Percentiles rank a stretch among this genome's conserved stretches.
phyloP scores from a whole-genome alignment of 92 coral and sea anemone species.

The Scolanthus callimorphus region DNA sequence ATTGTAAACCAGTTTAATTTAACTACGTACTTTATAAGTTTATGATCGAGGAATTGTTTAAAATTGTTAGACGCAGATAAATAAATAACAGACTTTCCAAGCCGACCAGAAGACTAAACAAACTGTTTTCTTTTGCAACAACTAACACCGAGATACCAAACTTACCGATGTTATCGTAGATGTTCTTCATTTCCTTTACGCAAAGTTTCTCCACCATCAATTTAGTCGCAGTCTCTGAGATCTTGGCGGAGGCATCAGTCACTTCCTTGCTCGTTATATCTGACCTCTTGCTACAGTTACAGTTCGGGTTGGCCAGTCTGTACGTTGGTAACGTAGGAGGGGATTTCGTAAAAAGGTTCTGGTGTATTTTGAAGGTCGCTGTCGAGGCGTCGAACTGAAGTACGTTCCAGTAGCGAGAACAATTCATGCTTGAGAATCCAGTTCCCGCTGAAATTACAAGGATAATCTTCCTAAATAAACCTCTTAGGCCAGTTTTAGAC shows the following conservation, averaged over 20 bases:
- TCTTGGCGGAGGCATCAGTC: slow-evolving; percentile 47
- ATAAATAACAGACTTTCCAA: too few species aligned
- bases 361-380: slow-evolving; percentile 71
- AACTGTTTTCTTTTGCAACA: too few species aligned
- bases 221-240: slow-evolving; percentile 56
- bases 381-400: slow-evolving; percentile 82
- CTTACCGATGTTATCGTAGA: slow-evolving; percentile 65
- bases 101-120: too few species aligned
- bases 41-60: too few species aligned
- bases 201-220: slow-evolving; percentile 77
- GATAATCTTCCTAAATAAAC: too few species aligned
- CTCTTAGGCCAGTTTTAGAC: too few species aligned
- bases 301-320: slow-evolving; percentile 60
- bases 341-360: slow-evolving; percentile 37
- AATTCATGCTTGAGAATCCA: slow-evolving; percentile 55
- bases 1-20: too few species aligned
- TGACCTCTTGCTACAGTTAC: slow-evolving; percentile 52
- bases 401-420: slow-evolving; percentile 86
- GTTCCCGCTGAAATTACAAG: slow-evolving; percentile 44
- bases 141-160: too few species aligned
- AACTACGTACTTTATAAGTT: too few species aligned
- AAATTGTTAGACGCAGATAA: too few species aligned
- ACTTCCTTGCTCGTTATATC: slow-evolving; percentile 57
- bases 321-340: slow-evolving; percentile 44
- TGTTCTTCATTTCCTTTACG: slow-evolving; percentile 75